These are phyloP conservation scores for Amyelois transitella DNA, from an alignment of 1,140 invertebrate genomes.

Conservation along the genomic window DNA sequence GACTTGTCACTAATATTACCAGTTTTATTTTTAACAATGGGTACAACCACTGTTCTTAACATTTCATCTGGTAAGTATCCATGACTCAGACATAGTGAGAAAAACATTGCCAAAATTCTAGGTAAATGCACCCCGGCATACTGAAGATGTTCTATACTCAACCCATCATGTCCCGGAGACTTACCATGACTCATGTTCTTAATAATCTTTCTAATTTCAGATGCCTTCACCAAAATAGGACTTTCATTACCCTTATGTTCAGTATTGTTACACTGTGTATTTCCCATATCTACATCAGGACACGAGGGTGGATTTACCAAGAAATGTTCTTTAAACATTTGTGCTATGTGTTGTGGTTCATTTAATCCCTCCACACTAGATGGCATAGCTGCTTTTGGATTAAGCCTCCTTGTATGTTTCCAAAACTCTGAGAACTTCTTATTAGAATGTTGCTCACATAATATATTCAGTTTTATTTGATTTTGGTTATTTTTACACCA, in stretches of 20 bases:
- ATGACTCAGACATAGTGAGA: constrained; percentile 1
- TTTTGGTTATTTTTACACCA: background rate
- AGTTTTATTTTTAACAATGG: constrained; percentile 13
- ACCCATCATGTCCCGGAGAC: constrained; percentile 1
- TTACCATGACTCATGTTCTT: background rate
- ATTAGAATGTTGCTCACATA: background rate
- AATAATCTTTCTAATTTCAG: background rate
- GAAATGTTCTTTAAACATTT: background rate
- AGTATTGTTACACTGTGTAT: no score
- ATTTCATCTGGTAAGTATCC: constrained; percentile 1
- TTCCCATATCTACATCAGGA: no score
- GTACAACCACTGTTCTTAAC: constrained; percentile 12
- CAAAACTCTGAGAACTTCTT: background rate
- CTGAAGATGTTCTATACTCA: constrained; percentile 1
- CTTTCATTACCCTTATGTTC: no score
- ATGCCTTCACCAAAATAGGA: background rate
- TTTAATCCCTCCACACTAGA: background rate
- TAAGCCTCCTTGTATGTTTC: background rate
- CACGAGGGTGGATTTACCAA: background rate
- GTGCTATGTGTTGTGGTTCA: background rate
- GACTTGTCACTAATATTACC: background rate
- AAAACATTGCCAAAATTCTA: constrained; percentile 6
- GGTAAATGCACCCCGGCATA: constrained; percentile 1
- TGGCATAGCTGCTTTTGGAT: background rate
- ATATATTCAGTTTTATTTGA: background rate